Evolutionary conservation across 2,113 vertebrate species (phyloP), one percentile per base, ranked within the genome.

Genomic region (Limanda limanda): DNA sequence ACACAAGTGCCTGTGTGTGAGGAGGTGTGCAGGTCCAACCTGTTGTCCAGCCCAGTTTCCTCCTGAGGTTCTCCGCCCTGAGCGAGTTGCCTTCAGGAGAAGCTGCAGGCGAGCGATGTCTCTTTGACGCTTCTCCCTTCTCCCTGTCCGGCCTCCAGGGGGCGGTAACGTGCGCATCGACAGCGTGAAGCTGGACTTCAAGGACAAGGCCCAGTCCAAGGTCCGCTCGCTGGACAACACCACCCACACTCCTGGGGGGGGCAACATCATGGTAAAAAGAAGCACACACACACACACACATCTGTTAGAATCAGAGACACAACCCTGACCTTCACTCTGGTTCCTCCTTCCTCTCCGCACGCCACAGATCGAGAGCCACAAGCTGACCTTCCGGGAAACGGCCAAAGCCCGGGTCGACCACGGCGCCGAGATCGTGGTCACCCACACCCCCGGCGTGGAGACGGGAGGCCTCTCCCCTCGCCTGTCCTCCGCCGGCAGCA

Each of bases 301-400:
- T n/a, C n/a, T 42, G 14, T 13, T n/a, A 18, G 13, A 55, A 59
- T 72, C 9, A 20, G 40, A 31, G 25, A 59, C 3, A 35, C 42
- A 45, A 17, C 17, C 27, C 9, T 56, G 66, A 52, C 21, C 15
- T 59, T 6, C 56, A 27, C 17, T 25, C 2, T 40, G 0, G 13
- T 2, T 54, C 51, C n/a, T 54, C 51, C n/a, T 0, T 27, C 10
- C 13, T 24, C 31, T 7, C 5, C 15, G 0, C 31, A 12, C n/a
- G n/a, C 51, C 68, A 84, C 92, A 98, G 97, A 98, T 98, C 58
- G 97, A 98, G 94, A 98, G 96, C 92, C 97, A 98, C 88, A 98
- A 97, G 93, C 89, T 98, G 74, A 94, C 81, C 88, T 98, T 98
- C 96, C 92, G 97, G 86, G 97, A 98, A 85, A 83, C 94, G 0